Base-by-base conservation (phyloP, 2,113 vertebrate species). In the Sterna hirundo region DNA sequence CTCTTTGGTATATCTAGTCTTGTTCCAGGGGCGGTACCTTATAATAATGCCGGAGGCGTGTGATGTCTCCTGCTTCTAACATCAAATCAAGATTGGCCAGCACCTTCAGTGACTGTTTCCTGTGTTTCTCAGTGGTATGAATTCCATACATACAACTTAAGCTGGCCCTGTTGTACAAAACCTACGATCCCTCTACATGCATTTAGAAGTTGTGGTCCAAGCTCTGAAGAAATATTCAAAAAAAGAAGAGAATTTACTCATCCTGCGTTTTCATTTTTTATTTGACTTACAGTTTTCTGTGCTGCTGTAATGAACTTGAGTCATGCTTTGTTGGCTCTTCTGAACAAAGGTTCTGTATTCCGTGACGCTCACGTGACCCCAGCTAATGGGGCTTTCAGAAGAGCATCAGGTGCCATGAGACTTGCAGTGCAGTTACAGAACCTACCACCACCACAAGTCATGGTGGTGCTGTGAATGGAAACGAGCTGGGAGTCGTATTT, bases 391-490 rank as follows among this genome's bases (percentile, higher is more conserved):
- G 21, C 32, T 91, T 90, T 75, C 70, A 71, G 60, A 62, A 75
- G 26, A 40, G 72, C 34, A 21, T 6, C 22, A 16, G 27, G 26
- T 65, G 30, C 7, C 1, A 0, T 64, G 68, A 40, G 52, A 60
- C 15, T 58, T 77, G n/a, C n/a, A 72, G 47, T 58, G 38, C 23
- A 25, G 6, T 79, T 72, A 47, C 23, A 86, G 68, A 83, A 46
- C 0, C 1, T 64, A 36, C 38, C 47, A 20, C 4, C 40, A n/a
- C 22, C 38, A 32, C 23, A 32, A 3, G 4, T 16, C 3, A 0
- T 5, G 16, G 40, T 65, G 30, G 13, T 65, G 46, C 34, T 52
- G 6, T 57, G 44, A 42, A 32, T 38, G 6, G 40, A 66, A 69
- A 42, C 72, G 20, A 91, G 7, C 44, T 86, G 76, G 40, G 22